phyloP scores from a whole-genome alignment of 2,888 invertebrate genomes.

The Phaedon cochleariae region DNA sequence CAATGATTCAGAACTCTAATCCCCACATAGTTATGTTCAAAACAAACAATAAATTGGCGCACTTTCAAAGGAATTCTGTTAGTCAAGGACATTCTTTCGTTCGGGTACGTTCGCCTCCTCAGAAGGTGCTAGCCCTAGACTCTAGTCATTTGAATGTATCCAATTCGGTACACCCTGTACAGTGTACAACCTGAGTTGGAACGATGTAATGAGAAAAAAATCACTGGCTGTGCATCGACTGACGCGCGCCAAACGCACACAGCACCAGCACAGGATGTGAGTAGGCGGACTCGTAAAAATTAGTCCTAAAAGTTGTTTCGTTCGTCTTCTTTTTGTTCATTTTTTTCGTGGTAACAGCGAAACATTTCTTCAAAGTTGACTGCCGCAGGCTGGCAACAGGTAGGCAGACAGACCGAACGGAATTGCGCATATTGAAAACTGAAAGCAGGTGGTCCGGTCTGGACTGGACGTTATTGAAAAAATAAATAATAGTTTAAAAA shows the following conservation, averaged over 20 bases:
- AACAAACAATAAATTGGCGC: too few species aligned
- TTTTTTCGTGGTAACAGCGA: slow-evolving; percentile 15
- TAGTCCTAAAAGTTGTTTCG: slow-evolving; percentile 46
- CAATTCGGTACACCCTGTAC: too few species aligned
- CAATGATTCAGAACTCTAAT: too few species aligned
- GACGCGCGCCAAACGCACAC: slow-evolving; percentile 26
- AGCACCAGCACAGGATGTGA: slow-evolving; percentile 56
- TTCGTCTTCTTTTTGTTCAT: slow-evolving; percentile 25
- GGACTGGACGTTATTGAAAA: background rate
- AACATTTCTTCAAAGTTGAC: slow-evolving; percentile 27
- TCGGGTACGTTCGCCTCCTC: too few species aligned
- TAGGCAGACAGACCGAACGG: slow-evolving; percentile 39
- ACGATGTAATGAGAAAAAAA: too few species aligned
- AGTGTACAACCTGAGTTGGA: too few species aligned
- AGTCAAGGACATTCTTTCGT: too few species aligned
- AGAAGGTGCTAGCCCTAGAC: too few species aligned
- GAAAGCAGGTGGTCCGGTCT: slow-evolving; percentile 43
- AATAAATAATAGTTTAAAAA: too few species aligned
- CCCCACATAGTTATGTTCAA: too few species aligned
- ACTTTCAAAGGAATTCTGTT: too few species aligned
- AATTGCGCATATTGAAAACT: slow-evolving; percentile 41
- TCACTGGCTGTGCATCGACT: background rate
- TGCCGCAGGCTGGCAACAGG: slow-evolving; percentile 16
- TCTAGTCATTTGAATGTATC: too few species aligned
- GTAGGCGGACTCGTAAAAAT: slow-evolving; percentile 55